Base-by-base conservation (phyloP, 1,140 invertebrate genomes). In the Diorhabda elongata region DNA sequence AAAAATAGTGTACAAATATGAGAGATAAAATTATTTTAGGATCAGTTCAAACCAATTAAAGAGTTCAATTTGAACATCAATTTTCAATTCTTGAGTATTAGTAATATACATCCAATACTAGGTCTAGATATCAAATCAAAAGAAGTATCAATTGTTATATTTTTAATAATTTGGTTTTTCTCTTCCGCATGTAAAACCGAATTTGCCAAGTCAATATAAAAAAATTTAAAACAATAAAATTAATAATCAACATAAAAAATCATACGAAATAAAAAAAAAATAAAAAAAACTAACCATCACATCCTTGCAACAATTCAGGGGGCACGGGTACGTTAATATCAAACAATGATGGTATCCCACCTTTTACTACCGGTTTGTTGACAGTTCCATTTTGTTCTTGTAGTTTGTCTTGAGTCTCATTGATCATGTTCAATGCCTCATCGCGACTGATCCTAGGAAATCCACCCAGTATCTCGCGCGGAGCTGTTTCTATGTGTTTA, bases 391-490 rank as follows among this genome's bases (percentile, higher is more conserved):
- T n/a, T 74, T 87, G 83, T 73, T 87, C 85, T 57, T 86, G 83
- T 67, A 91, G 78, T 77, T 86, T 87, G 73, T 86, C 85, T 75
- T 91, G 89, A 4, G 89, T 89, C 26, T 87, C 86, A 74, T 87
- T 87, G 73, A 92, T 89, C 86, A 91, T 89, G 69, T 85, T 83
- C 61, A 89, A 77, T 0, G 92, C 92, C 71, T 89, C 87, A 75
- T 93, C 89, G 72, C 92, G 85, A 76, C 88, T 90, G 71, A 94
- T 82, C 70, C 93, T 83, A 58, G 92, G 92, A 76, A 94, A 95
- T 78, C 94, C 92, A 4, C 93, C 93, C 11, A 95, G 84, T 74
- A 95, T 94, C 81, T 95, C 93, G 78, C 94, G 94, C 0, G 93
- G 93, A 2, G 93, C 93, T 11, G 92, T 92, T 83, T 95, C 93